Evolutionary conservation across 2,888 invertebrate species (phyloP).

Genomic region (Sphinx pinastri): DNA sequence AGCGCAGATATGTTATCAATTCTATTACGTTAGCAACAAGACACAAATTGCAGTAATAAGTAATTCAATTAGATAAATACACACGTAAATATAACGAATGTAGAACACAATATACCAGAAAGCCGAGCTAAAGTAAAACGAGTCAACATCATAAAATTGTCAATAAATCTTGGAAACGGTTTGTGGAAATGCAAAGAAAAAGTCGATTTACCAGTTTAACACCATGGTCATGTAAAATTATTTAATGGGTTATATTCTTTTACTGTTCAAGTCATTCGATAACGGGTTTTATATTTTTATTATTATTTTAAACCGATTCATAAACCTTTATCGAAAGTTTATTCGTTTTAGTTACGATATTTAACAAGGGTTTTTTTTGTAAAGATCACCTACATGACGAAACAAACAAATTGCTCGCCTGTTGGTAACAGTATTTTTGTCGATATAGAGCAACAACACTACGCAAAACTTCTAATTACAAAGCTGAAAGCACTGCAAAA

Average conservation of each 20-base stretch:
- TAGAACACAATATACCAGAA: conserved; percentile 16
- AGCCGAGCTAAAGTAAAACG: conserved; percentile 6
- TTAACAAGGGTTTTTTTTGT: no score
- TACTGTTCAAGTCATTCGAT: background rate
- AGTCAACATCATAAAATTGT: background rate
- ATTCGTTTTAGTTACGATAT: no score
- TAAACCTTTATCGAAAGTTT: background rate
- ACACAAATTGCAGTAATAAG: background rate
- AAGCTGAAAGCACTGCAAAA: no score
- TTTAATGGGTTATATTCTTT: background rate
- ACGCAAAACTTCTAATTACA: no score
- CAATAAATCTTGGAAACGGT: conserved; percentile 11
- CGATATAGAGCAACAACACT: no score
- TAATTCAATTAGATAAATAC: background rate
- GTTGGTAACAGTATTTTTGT: no score
- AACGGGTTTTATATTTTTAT: background rate
- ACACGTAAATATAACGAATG: conserved; percentile 7
- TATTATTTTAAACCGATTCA: background rate
- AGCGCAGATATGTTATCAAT: background rate
- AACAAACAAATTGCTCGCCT: no score
- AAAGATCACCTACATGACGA: no score
- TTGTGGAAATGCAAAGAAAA: conserved; percentile 1
- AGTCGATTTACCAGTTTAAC: conserved; percentile 4
- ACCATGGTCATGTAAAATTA: background rate
- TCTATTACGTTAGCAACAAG: background rate